Conservation (phyloP, 2,888 invertebrate species). For the Amorpha juglandis region DNA sequence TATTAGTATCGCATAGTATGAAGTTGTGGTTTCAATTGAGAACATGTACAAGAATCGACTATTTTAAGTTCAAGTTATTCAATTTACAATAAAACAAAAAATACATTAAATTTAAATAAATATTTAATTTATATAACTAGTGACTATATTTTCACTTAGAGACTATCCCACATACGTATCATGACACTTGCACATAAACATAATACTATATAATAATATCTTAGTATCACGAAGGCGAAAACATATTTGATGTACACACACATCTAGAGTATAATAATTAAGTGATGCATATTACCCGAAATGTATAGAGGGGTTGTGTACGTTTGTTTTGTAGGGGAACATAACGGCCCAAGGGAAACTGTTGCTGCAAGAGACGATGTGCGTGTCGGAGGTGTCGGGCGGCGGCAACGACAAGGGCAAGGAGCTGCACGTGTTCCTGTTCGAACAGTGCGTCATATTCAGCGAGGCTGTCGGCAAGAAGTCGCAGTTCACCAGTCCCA, state of each 20-base stretch:
- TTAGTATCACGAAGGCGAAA: too few species aligned
- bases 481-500: constrained; percentile 96
- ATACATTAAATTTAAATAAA: too few species aligned
- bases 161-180: background rate
- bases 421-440: constrained; percentile 97
- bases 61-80: too few species aligned
- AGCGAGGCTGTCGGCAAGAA: constrained; percentile 97
- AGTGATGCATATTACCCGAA: background rate
- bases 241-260: too few species aligned
- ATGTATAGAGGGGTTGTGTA: background rate
- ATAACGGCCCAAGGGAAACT: constrained; percentile 98
- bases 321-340: constrained; percentile 89
- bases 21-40: too few species aligned
- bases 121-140: too few species aligned
- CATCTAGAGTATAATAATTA: background rate
- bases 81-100: too few species aligned
- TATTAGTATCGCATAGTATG: too few species aligned
- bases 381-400: constrained; percentile 87
- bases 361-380: constrained; percentile 92
- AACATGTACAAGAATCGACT: too few species aligned
- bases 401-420: constrained; percentile 74
- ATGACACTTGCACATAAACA: background rate
- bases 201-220: background rate
- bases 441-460: constrained; percentile 98
- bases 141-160: too few species aligned